A percentile compares a stretch with the other conserved stretches of the same genome.
phyloP scores from a whole-genome alignment of 2,797 vertebrate genomes.

The Semaprochilodus insignis region DNA sequence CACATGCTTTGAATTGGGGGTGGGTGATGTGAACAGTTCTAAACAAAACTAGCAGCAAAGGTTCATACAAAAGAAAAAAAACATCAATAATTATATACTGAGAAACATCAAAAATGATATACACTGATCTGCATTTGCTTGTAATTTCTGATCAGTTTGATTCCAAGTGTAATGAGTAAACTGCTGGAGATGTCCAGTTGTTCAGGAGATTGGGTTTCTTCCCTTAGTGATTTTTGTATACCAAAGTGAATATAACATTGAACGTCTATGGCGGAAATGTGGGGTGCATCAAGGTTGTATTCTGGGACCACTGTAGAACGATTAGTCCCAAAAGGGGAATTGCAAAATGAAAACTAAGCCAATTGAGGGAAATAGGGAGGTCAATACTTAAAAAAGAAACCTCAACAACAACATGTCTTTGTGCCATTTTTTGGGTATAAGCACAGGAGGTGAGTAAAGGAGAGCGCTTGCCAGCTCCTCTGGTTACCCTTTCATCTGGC shows the following conservation, averaged over 20 bases:
- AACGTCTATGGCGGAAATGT: not conserved
- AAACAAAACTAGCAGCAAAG: not conserved
- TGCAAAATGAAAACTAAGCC: slow-evolving; percentile 60
- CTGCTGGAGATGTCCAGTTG: not conserved
- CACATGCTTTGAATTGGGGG: not conserved
- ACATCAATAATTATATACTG: not conserved
- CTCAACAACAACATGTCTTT: slow-evolving; percentile 55
- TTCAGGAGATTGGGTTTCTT: too few relatives aligned
- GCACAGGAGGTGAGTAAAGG: slow-evolving; percentile 83
- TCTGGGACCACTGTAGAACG: slow-evolving; percentile 16
- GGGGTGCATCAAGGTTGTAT: not conserved
- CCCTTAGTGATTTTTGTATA: not conserved
- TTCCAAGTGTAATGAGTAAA: not conserved
- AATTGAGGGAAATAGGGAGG: slow-evolving; percentile 35
- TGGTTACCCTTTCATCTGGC: slow-evolving; percentile 90
- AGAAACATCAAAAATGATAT: not conserved
- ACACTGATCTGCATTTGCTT: slow-evolving; percentile 1
- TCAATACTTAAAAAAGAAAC: slow-evolving; percentile 32
- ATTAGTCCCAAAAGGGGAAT: slow-evolving; percentile 48
- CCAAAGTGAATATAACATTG: not conserved
- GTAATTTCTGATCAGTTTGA: not conserved
- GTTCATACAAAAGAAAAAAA: slow-evolving; percentile 2
- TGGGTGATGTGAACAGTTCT: not conserved
- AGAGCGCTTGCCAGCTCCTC: slow-evolving; percentile 90
- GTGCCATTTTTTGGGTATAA: slow-evolving; percentile 75